Evolutionary conservation across 1,140 invertebrate genomes (phyloP).

Genomic region (Pomacea maculata): DNA sequence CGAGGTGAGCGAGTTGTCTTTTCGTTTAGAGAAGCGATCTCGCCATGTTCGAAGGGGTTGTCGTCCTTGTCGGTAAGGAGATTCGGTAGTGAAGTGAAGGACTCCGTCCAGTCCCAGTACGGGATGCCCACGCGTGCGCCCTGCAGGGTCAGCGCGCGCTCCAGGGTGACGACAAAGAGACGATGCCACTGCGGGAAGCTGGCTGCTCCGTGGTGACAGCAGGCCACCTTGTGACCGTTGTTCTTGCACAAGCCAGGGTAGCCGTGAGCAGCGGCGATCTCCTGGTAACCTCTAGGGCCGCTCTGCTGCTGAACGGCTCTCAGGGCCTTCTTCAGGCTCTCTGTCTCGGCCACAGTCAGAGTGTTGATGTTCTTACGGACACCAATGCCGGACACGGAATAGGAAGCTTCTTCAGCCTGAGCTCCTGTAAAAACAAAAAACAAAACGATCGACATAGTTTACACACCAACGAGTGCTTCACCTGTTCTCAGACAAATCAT

Average conservation of each 20-base stretch:
- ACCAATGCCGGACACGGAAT: not conserved
- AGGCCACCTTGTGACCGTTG: constrained; percentile 22
- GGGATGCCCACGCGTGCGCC: constrained; percentile 20
- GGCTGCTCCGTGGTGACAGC: constrained; percentile 36
- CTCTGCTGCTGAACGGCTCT: constrained; percentile 22
- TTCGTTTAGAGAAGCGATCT: constrained; percentile 7
- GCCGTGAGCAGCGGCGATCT: constrained; percentile 24
- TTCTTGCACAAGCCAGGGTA: constrained; percentile 24
- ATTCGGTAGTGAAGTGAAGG: constrained; percentile 20
- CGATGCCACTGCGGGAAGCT: constrained; percentile 42
- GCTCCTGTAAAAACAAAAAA: too few relatives aligned
- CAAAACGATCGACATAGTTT: not conserved
- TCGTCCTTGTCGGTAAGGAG: constrained; percentile 24
- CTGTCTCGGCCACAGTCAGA: constrained; percentile 22
- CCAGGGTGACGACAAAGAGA: constrained; percentile 8
- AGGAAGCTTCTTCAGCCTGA: not conserved
- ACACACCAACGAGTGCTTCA: not conserved
- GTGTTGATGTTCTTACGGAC: constrained; percentile 31
- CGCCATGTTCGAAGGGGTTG: constrained; percentile 25
- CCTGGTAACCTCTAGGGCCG: constrained; percentile 31
- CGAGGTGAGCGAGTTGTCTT: constrained; percentile 21
- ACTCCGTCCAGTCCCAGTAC: constrained; percentile 15
- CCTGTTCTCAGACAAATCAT: too few relatives aligned
- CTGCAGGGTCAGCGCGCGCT: not conserved
- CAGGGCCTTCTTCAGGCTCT: constrained; percentile 21